Base-by-base conservation (phyloP, 2,797 vertebrate species). In the Neopelma chrysocephalum region DNA sequence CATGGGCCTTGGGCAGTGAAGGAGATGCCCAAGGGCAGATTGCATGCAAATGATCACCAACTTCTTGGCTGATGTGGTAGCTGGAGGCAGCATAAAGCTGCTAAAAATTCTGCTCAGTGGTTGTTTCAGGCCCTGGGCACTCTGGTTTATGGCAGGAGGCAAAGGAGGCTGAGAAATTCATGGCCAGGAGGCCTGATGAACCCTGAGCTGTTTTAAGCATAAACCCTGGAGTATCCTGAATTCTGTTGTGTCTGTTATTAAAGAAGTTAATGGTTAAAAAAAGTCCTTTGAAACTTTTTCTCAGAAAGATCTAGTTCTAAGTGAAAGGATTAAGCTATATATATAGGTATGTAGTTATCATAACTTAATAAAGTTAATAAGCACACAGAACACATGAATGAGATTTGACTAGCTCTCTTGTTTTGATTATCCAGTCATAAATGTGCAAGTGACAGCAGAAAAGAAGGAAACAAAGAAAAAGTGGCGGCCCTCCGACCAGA, bases 321-420 rank as follows among this genome's bases (percentile, higher is more conserved):
- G 70, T 84, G 73, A 94, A 93, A 84, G 48, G 73, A 94, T 95
- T 94, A 90, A 90, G 25, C 53, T 38, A 23, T 69, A 53, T 70
- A 36, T 83, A 60, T 53, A 61, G 19, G 27, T 48, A 64, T 0
- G 0, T 38, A 66, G 47, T 80, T 62, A 87, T 71, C 71, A 75
- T 78, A 94, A 95, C 86, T 92, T 84, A 85, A 93, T 83, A 89
- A 95, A 90, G 51, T 84, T 92, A 96, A 92, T 94, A 89, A 93
- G 68, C 60, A 45, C 81, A 87, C 7, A 42, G 90, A 94, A 79
- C 80, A 88, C 71, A 87, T 54, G 70, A 95, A 87, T 86, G 60
- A 94, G 68, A 82, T 96, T 92, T 92, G 27, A 81, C 69, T 58
- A 82, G 68, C 71, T 77, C 69, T 93, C 94, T 92, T 94, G 93